phyloP scores from a whole-genome alignment of 2,113 vertebrate genomes.

The Actenoides hombroni region DNA sequence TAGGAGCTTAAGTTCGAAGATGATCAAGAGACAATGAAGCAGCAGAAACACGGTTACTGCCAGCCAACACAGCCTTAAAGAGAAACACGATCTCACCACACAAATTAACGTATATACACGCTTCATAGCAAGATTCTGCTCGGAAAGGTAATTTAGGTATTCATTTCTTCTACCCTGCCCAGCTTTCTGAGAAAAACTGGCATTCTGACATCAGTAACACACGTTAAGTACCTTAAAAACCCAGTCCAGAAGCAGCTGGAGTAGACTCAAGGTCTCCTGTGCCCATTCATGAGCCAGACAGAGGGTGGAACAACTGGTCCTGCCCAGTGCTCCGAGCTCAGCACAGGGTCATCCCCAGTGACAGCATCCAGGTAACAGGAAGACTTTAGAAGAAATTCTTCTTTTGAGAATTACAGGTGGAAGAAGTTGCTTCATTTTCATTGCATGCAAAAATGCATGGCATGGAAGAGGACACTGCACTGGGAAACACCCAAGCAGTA shows the following conservation, averaged over 20 bases:
- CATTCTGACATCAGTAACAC: not conserved
- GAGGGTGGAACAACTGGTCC: too few species aligned
- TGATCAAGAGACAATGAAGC: not conserved
- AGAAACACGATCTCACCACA: rapidly evolving
- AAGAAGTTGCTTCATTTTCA: not conserved
- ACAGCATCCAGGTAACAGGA: not conserved
- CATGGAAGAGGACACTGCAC: too few species aligned
- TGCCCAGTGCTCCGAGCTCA: not conserved
- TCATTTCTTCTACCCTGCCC: not conserved
- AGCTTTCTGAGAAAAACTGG: not conserved
- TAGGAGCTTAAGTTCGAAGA: too few species aligned
- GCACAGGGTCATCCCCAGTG: not conserved
- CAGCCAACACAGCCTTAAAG: not conserved
- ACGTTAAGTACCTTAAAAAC: not conserved
- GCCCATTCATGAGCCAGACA: rapidly evolving
- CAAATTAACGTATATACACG: not conserved
- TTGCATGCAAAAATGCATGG: too few species aligned
- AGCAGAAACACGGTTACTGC: not conserved
- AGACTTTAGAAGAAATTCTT: not conserved
- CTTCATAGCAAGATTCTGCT: not conserved
- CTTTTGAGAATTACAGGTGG: too few species aligned
- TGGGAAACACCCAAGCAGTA: not conserved
- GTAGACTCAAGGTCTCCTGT: not conserved
- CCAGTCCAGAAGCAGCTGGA: not conserved
- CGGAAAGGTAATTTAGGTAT: not conserved